These are phyloP conservation scores for Papilio elwesi DNA, from an alignment of 2,888 invertebrate genomes.

Conservation along the genomic window DNA sequence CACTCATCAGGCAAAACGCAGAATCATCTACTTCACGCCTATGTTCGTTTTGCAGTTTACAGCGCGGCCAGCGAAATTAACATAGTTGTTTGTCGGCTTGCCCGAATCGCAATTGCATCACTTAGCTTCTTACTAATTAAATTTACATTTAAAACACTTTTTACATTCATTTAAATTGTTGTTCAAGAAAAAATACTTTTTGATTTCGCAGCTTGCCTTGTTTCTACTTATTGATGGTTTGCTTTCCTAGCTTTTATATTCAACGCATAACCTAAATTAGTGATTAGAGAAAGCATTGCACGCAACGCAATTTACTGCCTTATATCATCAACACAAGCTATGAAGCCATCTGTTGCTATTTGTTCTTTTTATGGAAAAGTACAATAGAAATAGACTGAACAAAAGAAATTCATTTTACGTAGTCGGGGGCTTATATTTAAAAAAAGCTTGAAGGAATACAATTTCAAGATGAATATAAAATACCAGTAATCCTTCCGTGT, in stretches of 20 bases:
- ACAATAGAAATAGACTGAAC: neutral
- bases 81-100: constrained; percentile 35
- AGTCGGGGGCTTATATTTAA: neutral
- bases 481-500: constrained; percentile 3
- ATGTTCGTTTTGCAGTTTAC: constrained; percentile 25
- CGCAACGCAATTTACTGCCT: no score
- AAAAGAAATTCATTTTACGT: neutral
- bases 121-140: constrained; percentile 15
- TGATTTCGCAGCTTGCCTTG: no score
- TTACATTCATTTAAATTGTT: constrained; percentile 11
- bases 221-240: no score
- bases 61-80: constrained; percentile 29
- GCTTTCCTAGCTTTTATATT: no score
- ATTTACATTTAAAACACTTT: constrained; percentile 33
- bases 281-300: no score
- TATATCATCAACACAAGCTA: no score
- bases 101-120: constrained; percentile 2
- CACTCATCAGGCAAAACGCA: no score
- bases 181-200: no score
- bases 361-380: neutral
- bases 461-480: constrained; percentile 10
- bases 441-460: constrained; percentile 2
- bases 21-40: no score
- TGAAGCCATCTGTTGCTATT: no score
- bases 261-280: no score